Base-by-base conservation (phyloP, 2,888 invertebrate genomes). In the Drosophila lutescens region DNA sequence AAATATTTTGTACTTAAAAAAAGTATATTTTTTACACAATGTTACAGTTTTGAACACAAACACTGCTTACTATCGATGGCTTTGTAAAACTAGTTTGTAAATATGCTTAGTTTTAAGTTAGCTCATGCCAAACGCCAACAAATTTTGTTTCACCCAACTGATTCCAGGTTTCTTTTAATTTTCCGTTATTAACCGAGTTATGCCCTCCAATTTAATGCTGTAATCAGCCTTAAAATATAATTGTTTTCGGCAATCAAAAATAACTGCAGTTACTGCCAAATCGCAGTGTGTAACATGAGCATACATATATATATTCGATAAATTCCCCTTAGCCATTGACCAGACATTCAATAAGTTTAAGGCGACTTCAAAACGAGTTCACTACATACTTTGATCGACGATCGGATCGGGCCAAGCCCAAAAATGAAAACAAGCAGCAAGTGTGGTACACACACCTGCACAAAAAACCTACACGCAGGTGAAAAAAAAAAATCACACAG, bases 281-380 rank as follows among this genome's bases (percentile, higher is more conserved):
- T 13, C 20, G 13, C 20, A 36, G 20, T n/a, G 5, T 5, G 20
- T n/a, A 26, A 26, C 26, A 26, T 6, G 5, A 23, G 51, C 34
- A 34, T 34, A 12, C 4, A 4, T 34, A 34, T n/a, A n/a, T 30
- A 20, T 41, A 57, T 23, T 32, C 32, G 10, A 61, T 20, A 20
- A 61, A 60, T 62, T 47, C 32, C 61, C 17, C 61, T 9, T 5
- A 61, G 12, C 56, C 23, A 34, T 26, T 53, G 23, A 53, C 51
- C 51, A 51, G 51, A 36, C 36, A 51, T 36, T 53, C 12, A 60
- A 60, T 44, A 44, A 58, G 58, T 58, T 40, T 38, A 40, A 38
- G 53, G 34, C 44, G 23, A 63, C 36, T 17, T 30, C 38, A 38
- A 66, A 66, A 66, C 66, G 56, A 66, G 66, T 66, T 69, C 56